phyloP scores from a whole-genome alignment of 2,888 invertebrate species.

The Unio pictorum region DNA sequence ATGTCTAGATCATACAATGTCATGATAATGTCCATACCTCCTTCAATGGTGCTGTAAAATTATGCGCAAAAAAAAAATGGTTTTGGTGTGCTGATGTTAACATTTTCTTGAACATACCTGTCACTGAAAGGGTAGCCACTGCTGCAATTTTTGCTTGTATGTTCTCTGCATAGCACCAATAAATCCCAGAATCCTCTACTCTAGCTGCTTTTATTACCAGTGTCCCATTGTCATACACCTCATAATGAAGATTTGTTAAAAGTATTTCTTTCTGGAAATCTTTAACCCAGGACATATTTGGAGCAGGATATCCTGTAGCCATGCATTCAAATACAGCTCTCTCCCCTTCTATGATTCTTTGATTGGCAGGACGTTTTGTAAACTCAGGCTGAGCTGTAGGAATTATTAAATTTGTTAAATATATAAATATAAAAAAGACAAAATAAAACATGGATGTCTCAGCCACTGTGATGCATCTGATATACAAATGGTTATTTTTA shows the following conservation, averaged over 20 bases:
- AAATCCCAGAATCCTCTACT: constrained; percentile 23
- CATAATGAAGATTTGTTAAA: not conserved
- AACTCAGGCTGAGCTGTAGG: constrained; percentile 23
- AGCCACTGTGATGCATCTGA: no score
- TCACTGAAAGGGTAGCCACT: constrained; percentile 25
- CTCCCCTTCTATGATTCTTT: constrained; percentile 18
- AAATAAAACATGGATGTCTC: no score
- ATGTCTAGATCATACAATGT: no score
- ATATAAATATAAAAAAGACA: no score
- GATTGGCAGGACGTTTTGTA: constrained; percentile 20
- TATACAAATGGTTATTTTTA: no score
- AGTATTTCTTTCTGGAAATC: constrained; percentile 17
- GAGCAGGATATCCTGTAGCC: constrained; percentile 20
- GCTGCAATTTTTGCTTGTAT: constrained; percentile 11
- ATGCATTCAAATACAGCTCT: constrained; percentile 27
- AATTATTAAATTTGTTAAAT: no score
- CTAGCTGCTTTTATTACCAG: constrained; percentile 22
- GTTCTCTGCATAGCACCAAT: constrained; percentile 26
- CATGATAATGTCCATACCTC: no score
- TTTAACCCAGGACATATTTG: constrained; percentile 23
- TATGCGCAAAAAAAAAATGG: no score
- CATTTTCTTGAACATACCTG: constrained; percentile 11
- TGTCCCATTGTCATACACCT: constrained; percentile 32
- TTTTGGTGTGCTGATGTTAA: no score
- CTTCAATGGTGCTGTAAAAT: no score